Evolutionary conservation across 2,113 vertebrate genomes (phyloP).

Genomic region (Odontophorus gujanensis): DNA sequence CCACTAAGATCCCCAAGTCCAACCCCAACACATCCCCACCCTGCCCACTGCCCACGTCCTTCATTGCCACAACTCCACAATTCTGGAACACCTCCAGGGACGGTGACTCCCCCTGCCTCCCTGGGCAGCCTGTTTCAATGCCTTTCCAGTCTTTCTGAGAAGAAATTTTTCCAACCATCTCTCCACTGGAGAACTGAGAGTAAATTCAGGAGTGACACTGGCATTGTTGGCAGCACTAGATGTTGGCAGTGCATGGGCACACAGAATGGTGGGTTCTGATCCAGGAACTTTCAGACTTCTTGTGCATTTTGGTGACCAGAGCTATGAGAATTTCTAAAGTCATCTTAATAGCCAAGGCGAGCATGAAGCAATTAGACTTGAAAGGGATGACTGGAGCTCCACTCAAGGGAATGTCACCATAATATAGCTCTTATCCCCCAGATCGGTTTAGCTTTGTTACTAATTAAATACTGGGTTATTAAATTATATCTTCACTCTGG

Average conservation of each 20-base stretch:
- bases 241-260: not conserved
- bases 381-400: not conserved
- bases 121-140: too few relatives aligned
- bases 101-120: too few relatives aligned
- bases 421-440: rapidly evolving
- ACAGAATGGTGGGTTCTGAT: not conserved
- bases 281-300: not conserved
- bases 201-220: not conserved
- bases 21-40: too few relatives aligned
- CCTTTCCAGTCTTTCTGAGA: too few relatives aligned
- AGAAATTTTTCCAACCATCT: not conserved
- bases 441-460: not conserved
- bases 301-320: not conserved
- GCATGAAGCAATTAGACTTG: not conserved
- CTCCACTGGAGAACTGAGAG: not conserved
- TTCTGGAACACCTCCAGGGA: too few relatives aligned
- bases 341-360: rapidly evolving
- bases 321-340: not conserved
- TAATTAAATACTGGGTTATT: not conserved
- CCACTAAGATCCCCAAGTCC: too few relatives aligned
- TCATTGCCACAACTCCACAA: too few relatives aligned
- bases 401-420: not conserved
- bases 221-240: not conserved
- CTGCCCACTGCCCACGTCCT: too few relatives aligned
- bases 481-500: not conserved